Evolutionary conservation across 1,140 invertebrate genomes (phyloP).

Genomic region (Lucilia cuprina): DNA sequence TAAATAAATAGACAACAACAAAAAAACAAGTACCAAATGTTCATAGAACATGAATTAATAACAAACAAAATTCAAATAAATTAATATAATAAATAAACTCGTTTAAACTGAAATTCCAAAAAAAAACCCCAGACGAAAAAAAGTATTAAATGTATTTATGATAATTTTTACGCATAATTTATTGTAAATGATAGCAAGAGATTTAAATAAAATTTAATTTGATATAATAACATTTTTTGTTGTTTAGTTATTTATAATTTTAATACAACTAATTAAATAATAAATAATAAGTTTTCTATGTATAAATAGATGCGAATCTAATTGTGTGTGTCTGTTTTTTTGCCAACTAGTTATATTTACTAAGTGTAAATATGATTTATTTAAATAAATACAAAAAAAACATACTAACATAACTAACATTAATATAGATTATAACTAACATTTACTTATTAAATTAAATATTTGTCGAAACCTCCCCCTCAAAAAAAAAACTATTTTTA

Average conservation of each 20-base stretch:
- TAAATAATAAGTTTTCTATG: background rate
- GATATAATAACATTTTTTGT: background rate
- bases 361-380: background rate
- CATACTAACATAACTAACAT: background rate
- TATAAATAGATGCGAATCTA: no score
- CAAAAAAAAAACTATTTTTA: background rate
- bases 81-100: background rate
- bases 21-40: slow-evolving; percentile 30
- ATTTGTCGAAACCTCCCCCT: background rate
- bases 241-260: background rate
- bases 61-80: background rate
- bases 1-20: background rate
- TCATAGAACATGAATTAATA: slow-evolving; percentile 21
- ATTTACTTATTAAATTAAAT: background rate
- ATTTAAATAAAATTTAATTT: background rate
- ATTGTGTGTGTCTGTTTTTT: no score
- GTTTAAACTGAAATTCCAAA: background rate
- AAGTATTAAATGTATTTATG: background rate
- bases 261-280: background rate
- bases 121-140: no score
- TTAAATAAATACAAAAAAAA: background rate
- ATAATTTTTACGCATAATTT: slow-evolving; percentile 36
- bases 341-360: background rate
- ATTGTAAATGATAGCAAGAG: background rate
- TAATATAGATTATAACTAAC: background rate